Base-by-base conservation (phyloP, 30 jellyfish, hydroid and myxozoan species). In the Cassiopea xamachana region DNA sequence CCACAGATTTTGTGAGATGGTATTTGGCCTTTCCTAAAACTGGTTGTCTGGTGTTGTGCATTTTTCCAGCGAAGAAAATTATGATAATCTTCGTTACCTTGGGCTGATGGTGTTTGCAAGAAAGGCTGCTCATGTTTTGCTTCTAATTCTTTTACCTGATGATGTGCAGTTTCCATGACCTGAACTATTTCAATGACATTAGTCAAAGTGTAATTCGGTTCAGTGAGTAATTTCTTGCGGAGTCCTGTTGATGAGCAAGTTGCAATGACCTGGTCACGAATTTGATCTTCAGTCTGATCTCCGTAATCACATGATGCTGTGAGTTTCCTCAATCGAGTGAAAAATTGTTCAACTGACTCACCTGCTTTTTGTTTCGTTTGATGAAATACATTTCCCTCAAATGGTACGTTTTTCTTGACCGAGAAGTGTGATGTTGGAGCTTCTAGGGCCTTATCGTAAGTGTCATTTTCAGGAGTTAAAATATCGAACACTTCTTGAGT, bases 191-290 rank as follows among this genome's bases (percentile, higher is more conserved):
- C 76, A 55, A 55, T 55, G 64, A 55, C 64, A 3, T 55, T 55
- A 55, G 64, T 27, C 64, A 55, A 55, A 67, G 76, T 67, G 0
- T 5, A 67, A 67, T 67, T 2, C 46, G 76, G 76, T 67, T 19
- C 76, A 67, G 46, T 67, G 39, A 27, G 39, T 27, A 27, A 27
- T 27, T 27, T 27, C 39, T 27, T 27, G 39, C 39, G 39, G 76
- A 67, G 88, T 75, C 83, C 47, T 8, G 83, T 75, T 75, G 83
- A 75, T 75, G 83, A 45, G 68, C 68, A 46, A 17, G 61, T 49
- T 46, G 83, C 61, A 45, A 46, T 45, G 83, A 44, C 68, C 18
- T 75, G 83, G 69, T 75, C 83, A 44, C 83, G 61, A 49, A 46
- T 75, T 75, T 75, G 67, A 75, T 75, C 68, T 75, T 75, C 83